A percentile compares a stretch with the other conserved stretches of the same genome.
These are phyloP conservation scores for Corella eumyota DNA, from an alignment of 23 tunicate genomes.

Conservation along the genomic window DNA sequence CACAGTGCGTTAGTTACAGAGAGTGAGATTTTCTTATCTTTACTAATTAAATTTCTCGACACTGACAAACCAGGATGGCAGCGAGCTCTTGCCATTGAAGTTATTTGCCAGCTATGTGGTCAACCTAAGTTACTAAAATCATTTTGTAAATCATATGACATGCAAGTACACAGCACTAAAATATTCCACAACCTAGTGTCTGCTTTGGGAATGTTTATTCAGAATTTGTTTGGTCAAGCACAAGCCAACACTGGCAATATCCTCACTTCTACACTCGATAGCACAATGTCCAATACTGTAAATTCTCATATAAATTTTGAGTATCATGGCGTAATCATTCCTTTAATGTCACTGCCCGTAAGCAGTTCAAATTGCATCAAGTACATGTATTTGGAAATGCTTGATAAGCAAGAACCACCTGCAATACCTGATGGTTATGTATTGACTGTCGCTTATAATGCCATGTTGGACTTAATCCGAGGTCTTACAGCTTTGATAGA, in stretches of 20 bases:
- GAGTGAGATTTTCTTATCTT: slow-evolving; percentile 86
- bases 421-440: slow-evolving; percentile 74
- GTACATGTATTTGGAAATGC: slow-evolving; percentile 72
- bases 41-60: slow-evolving; percentile 80
- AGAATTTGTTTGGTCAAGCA: slow-evolving; percentile 51
- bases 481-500: slow-evolving; percentile 69
- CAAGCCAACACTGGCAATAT: slow-evolving; percentile 7
- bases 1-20: slow-evolving; percentile 67
- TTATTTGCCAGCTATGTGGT: slow-evolving; percentile 69
- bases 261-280: not conserved
- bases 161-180: slow-evolving; percentile 72
- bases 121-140: slow-evolving; percentile 61
- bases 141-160: slow-evolving; percentile 75
- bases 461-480: slow-evolving; percentile 56
- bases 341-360: slow-evolving; percentile 32
- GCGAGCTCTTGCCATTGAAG: slow-evolving; percentile 85
- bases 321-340: slow-evolving; percentile 51
- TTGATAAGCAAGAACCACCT: slow-evolving; percentile 77
- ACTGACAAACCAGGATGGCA: slow-evolving; percentile 92
- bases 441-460: slow-evolving; percentile 68
- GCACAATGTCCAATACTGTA: not conserved
- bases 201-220: slow-evolving; percentile 61
- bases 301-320: slow-evolving; percentile 27
- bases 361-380: slow-evolving; percentile 36
- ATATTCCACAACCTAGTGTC: slow-evolving; percentile 69